phyloP scores from a whole-genome alignment of 2,888 invertebrate species.

The Scaptomyza cyrtandrae region DNA sequence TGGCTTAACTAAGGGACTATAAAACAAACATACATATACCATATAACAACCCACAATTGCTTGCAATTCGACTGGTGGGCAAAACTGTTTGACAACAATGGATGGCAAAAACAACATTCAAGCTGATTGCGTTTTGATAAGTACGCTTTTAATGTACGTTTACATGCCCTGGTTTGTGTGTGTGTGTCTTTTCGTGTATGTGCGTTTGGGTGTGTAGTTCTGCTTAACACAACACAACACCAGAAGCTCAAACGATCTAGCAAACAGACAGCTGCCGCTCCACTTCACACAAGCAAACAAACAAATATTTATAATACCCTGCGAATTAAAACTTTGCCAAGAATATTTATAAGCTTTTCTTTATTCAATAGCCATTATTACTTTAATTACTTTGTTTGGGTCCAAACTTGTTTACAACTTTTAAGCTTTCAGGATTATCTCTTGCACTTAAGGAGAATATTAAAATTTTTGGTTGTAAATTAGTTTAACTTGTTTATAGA shows the following conservation, averaged over 20 bases:
- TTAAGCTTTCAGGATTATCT: background rate
- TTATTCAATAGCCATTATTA: background rate
- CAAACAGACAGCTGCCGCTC: conserved; percentile 39
- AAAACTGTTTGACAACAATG: conserved; percentile 30
- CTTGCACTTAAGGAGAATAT: background rate
- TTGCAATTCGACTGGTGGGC: background rate
- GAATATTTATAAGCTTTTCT: background rate
- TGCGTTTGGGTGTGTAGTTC: conserved; percentile 33
- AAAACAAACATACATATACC: conserved; percentile 1
- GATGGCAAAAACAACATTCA: conserved; percentile 57
- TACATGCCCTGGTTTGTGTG: conserved; percentile 9
- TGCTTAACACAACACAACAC: conserved; percentile 35
- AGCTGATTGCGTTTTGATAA: conserved; percentile 77
- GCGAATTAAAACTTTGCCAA: background rate
- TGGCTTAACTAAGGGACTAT: conserved; percentile 14
- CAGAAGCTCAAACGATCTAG: conserved; percentile 28
- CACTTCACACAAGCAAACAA: conserved; percentile 51
- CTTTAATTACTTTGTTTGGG: background rate
- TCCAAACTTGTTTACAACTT: background rate
- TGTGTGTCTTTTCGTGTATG: background rate
- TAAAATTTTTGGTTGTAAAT: background rate
- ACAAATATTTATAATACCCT: conserved; percentile 59
- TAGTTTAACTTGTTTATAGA: background rate
- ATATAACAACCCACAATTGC: conserved; percentile 1
- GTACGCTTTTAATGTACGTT: conserved; percentile 62